A percentile compares a stretch with the other conserved stretches of the same genome.
Evolutionary conservation across 2,888 invertebrate species (phyloP).

Genomic region (Sphecodes monilicornis): DNA sequence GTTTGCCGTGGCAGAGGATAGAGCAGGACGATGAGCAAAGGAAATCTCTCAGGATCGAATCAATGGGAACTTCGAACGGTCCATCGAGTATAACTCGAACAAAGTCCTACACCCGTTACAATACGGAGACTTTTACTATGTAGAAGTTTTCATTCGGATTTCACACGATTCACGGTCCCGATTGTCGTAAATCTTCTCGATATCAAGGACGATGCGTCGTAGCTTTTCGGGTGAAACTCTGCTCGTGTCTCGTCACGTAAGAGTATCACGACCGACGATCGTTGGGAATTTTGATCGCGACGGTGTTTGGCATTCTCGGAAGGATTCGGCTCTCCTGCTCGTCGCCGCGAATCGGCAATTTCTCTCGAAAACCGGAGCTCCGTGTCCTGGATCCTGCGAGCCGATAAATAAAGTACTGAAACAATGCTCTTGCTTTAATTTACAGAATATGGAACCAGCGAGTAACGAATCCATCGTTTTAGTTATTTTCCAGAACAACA

Average conservation of each 20-base stretch:
- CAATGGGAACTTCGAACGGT: neutral
- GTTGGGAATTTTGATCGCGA: constrained; percentile 42
- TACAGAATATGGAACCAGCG: too few species aligned
- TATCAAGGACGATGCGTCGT: neutral
- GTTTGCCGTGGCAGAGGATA: neutral
- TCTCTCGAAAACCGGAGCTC: constrained; percentile 15
- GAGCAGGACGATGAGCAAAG: neutral
- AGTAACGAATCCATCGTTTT: too few species aligned
- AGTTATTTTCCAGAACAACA: too few species aligned
- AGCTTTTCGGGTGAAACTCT: constrained; percentile 26
- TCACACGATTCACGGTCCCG: too few species aligned
- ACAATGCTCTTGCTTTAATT: neutral
- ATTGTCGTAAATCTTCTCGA: neutral
- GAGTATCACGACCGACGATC: constrained; percentile 27
- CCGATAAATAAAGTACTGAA: neutral
- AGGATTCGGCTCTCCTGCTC: neutral
- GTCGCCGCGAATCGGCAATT: constrained; percentile 13
- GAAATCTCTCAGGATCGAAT: neutral
- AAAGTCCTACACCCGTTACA: neutral
- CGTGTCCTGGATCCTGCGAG: neutral
- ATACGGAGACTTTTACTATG: too few species aligned
- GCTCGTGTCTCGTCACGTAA: constrained; percentile 33
- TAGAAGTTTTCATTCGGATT: too few species aligned
- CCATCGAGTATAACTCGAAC: neutral
- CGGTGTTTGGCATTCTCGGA: constrained; percentile 17